Percentiles rank a stretch among this genome's conserved stretches.
Evolutionary conservation across 2,797 vertebrate genomes (phyloP).

Genomic region (Coracias cyanogaster): DNA sequence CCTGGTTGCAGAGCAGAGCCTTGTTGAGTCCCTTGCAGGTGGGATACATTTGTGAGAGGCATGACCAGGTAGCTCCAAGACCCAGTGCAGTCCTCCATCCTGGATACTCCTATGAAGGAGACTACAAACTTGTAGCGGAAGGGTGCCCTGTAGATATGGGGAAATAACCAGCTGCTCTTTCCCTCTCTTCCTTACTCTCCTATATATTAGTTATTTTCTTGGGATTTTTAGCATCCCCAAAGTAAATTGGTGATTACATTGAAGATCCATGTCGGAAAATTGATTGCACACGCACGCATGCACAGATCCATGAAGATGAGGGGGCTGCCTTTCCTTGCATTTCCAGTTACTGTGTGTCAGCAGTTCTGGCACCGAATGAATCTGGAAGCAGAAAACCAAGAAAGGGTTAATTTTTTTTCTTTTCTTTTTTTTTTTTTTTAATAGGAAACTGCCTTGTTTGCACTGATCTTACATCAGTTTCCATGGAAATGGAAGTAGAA

Average conservation of each 20-base stretch:
- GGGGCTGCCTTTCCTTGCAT: background rate
- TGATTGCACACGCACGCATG: background rate
- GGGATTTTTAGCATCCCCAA: background rate
- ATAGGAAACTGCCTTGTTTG: slow-evolving; percentile 47
- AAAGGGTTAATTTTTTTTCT: slow-evolving; percentile 31
- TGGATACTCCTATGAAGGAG: background rate
- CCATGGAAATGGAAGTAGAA: slow-evolving; percentile 80
- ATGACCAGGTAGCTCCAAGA: background rate
- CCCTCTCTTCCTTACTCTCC: background rate
- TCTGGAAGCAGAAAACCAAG: slow-evolving; percentile 12
- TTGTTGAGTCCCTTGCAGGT: background rate
- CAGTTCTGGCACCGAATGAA: background rate
- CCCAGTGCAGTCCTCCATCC: background rate
- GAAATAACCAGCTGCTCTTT: background rate
- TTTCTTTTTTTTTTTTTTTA: too few species aligned
- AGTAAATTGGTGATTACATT: background rate
- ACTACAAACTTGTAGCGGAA: background rate
- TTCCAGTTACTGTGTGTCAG: background rate
- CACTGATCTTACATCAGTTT: slow-evolving; percentile 72
- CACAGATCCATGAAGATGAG: background rate
- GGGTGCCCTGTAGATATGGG: rapidly evolving
- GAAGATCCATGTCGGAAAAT: background rate
- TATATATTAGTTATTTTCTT: background rate
- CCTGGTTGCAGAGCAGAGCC: background rate
- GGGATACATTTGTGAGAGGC: background rate